Conservation (phyloP, 2,113 vertebrate genomes). For the Pipra filicauda region DNA sequence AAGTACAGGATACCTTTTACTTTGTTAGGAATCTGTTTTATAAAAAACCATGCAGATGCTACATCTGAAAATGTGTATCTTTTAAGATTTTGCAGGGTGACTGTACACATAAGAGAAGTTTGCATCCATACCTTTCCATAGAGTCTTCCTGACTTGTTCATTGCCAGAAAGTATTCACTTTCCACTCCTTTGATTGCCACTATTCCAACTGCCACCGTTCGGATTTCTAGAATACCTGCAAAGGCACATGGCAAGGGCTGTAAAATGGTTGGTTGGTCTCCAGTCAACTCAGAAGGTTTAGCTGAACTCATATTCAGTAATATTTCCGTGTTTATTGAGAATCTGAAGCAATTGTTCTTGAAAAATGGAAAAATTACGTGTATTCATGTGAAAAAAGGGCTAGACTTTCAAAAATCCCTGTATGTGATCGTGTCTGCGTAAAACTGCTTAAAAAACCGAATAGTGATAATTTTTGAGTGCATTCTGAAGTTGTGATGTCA, state of each 20-base stretch:
- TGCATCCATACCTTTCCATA: slow-evolving; percentile 89
- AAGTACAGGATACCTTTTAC: not conserved
- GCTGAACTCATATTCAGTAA: slow-evolving; percentile 56
- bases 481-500: not conserved
- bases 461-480: not conserved
- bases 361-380: slow-evolving; percentile 25
- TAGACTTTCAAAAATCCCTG: slow-evolving; percentile 19
- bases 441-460: not conserved
- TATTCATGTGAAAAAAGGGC: slow-evolving; percentile 65
- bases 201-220: slow-evolving; percentile 93
- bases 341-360: slow-evolving; percentile 65
- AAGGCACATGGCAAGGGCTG: slow-evolving; percentile 58
- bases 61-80: not conserved
- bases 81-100: not conserved
- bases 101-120: not conserved
- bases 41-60: not conserved
- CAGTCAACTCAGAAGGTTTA: not conserved
- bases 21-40: not conserved
- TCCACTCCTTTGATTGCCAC: slow-evolving; percentile 97
- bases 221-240: slow-evolving; percentile 96
- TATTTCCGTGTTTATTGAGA: slow-evolving; percentile 58
- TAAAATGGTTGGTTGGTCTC: not conserved
- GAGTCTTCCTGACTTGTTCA: slow-evolving; percentile 92
- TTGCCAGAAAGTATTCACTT: slow-evolving; percentile 95
- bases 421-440: not conserved